These are phyloP conservation scores for Melitaea athalia DNA, from an alignment of 2,888 invertebrate genomes.

Conservation along the genomic window DNA sequence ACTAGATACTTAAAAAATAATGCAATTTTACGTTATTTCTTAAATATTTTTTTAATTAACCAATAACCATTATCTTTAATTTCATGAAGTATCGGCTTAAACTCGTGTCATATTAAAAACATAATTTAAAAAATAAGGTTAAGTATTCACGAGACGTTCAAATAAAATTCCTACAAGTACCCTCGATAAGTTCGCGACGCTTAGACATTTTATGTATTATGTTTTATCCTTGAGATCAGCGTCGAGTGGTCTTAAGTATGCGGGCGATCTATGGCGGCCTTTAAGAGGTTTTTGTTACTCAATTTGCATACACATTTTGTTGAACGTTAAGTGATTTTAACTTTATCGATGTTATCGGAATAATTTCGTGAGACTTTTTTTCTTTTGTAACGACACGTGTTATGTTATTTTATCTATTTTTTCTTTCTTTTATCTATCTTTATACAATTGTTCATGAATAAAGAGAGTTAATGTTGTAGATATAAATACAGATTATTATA, in stretches of 20 bases:
- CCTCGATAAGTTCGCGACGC: constrained; percentile 36
- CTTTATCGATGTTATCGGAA: constrained; percentile 23
- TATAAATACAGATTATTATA: too few species aligned
- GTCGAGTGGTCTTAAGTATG: constrained; percentile 54
- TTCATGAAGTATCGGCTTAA: constrained; percentile 25
- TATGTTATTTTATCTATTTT: neutral
- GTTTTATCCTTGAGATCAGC: constrained; percentile 39
- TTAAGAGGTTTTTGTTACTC: constrained; percentile 45
- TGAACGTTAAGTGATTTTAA: constrained; percentile 36
- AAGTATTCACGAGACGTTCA: constrained; percentile 34
- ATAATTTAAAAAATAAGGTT: constrained; percentile 32
- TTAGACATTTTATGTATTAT: constrained; percentile 37
- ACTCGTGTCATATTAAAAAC: neutral
- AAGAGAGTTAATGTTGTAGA: too few species aligned
- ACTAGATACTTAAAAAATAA: neutral
- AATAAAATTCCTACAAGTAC: constrained; percentile 31
- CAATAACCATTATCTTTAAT: neutral
- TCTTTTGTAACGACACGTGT: neutral
- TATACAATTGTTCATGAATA: too few species aligned
- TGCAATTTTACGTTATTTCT: neutral
- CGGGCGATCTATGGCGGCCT: constrained; percentile 59
- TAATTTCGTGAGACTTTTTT: neutral
- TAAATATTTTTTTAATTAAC: neutral
- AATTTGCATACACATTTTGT: constrained; percentile 55
- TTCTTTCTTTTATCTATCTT: neutral